phyloP scores from a whole-genome alignment of 1,140 invertebrate genomes.

The Anastrepha obliqua region DNA sequence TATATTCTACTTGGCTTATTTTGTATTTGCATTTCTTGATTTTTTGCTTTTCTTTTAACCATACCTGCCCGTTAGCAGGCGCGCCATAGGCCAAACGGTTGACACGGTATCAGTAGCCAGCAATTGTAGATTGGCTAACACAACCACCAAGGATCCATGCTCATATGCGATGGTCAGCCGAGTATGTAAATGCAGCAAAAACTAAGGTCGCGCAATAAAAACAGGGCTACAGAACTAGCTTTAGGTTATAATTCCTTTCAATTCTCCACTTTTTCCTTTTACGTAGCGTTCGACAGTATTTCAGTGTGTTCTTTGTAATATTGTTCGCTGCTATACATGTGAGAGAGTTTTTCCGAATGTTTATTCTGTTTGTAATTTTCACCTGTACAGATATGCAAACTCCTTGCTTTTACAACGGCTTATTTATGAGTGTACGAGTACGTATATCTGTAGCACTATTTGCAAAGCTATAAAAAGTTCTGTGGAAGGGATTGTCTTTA shows the following conservation, averaged over 20 bases:
- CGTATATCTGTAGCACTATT: not conserved
- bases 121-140: slow-evolving; percentile 40
- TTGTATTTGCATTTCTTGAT: slow-evolving; percentile 1
- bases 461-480: not conserved
- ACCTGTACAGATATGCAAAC: slow-evolving; percentile 1
- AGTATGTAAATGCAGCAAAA: not conserved
- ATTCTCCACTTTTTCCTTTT: not conserved
- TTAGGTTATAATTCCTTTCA: not conserved
- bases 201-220: not conserved
- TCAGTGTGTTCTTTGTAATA: not conserved
- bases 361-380: not conserved
- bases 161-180: not conserved
- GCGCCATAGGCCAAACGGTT: not conserved
- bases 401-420: not conserved
- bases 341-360: too few relatives aligned
- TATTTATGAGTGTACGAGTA: too few relatives aligned
- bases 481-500: not conserved
- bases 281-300: not conserved
- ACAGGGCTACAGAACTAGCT: not conserved
- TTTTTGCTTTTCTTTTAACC: not conserved
- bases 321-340: not conserved
- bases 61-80: not conserved
- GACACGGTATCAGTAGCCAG: slow-evolving; percentile 8
- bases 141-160: not conserved
- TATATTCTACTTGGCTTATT: not conserved